Conservation (phyloP, 2,888 invertebrate genomes). For the Aleiodes leptofemur region DNA sequence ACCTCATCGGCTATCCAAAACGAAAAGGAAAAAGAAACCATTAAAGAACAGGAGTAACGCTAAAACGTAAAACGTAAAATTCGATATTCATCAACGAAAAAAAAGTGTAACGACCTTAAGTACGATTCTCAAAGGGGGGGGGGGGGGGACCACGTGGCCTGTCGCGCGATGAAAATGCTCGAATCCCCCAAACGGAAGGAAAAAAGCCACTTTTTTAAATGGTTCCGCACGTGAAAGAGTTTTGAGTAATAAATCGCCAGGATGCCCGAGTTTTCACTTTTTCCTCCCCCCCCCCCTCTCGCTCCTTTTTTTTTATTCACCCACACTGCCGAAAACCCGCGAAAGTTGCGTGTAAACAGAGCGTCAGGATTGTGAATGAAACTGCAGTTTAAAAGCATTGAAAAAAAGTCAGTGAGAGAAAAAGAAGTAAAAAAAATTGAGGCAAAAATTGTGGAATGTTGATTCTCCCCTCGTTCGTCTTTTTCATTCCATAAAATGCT, state of each 20-base stretch:
- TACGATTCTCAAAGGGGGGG: not conserved
- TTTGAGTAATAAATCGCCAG: constrained; percentile 28
- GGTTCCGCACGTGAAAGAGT: constrained; percentile 22
- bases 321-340: constrained; percentile 5
- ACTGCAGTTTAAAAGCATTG: constrained; percentile 25
- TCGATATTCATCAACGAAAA: not conserved
- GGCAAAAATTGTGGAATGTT: constrained; percentile 52
- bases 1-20: not conserved
- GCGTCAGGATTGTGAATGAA: constrained; percentile 27
- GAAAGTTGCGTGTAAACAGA: constrained; percentile 32
- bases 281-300: too few relatives aligned
- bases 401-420: constrained; percentile 36
- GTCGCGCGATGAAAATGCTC: not conserved
- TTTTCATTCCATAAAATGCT: constrained; percentile 6
- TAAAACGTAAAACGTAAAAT: too few relatives aligned
- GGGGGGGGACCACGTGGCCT: not conserved
- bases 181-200: not conserved
- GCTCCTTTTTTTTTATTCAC: too few relatives aligned
- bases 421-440: constrained; percentile 37
- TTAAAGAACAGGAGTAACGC: not conserved
- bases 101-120: not conserved
- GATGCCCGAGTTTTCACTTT: constrained; percentile 10
- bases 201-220: constrained; percentile 4
- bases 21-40: not conserved
- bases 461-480: constrained; percentile 37